Percentiles rank a stretch among this genome's conserved stretches.
These are phyloP conservation scores for Bombus fervidus DNA, from an alignment of 1,140 invertebrate species.

Conservation along the genomic window DNA sequence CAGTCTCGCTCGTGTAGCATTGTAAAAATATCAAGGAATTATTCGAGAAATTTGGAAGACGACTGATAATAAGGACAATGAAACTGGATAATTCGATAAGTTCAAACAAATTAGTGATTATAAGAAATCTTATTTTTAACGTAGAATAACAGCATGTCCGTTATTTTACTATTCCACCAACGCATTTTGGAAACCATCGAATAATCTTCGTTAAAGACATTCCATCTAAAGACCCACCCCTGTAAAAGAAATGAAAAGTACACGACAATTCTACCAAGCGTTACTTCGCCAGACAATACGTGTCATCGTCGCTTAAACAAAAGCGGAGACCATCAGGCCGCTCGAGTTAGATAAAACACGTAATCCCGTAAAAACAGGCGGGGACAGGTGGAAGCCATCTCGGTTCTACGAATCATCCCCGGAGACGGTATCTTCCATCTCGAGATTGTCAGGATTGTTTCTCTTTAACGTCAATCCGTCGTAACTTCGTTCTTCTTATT, in stretches of 20 bases:
- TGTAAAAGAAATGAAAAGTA: not conserved
- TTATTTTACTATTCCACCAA: not conserved
- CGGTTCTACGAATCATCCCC: not conserved
- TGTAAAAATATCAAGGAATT: not conserved
- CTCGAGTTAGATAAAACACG: not conserved
- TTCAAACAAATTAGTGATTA: not conserved
- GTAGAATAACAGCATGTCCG: not conserved
- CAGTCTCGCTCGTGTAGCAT: not conserved
- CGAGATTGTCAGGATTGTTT: constrained; percentile 48
- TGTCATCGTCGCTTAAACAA: not conserved
- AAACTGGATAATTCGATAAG: too few relatives aligned
- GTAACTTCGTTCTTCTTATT: constrained; percentile 44
- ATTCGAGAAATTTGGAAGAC: not conserved
- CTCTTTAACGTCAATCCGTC: constrained; percentile 53
- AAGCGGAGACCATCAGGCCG: not conserved
- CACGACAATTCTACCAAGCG: not conserved
- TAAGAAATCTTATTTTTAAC: not conserved
- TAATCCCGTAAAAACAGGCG: not conserved
- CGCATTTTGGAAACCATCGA: too few relatives aligned
- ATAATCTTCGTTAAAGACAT: too few relatives aligned
- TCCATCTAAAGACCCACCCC: too few relatives aligned
- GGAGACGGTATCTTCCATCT: not conserved
- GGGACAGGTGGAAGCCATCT: not conserved
- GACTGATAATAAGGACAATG: not conserved
- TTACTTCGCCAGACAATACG: not conserved